phyloP scores from a whole-genome alignment of 2,888 invertebrate species.

The Prenolepis imparis region DNA sequence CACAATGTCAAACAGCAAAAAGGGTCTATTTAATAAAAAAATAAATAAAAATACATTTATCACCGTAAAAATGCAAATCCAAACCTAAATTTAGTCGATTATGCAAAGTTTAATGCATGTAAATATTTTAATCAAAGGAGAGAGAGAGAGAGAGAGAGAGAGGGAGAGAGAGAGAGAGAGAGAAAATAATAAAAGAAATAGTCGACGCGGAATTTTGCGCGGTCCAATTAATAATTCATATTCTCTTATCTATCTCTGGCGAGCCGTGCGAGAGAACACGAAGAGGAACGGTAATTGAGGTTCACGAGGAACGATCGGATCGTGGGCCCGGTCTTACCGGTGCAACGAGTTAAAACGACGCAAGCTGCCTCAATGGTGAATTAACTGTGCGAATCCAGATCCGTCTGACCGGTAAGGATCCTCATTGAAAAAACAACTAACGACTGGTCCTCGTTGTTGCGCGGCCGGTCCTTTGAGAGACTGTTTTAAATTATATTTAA shows the following conservation, averaged over 20 bases:
- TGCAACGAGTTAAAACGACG: slow-evolving; percentile 78
- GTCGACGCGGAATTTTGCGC: background rate
- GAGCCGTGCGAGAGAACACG: slow-evolving; percentile 66
- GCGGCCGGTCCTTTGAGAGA: slow-evolving; percentile 42
- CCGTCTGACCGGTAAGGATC: slow-evolving; percentile 64
- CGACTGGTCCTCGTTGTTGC: slow-evolving; percentile 64
- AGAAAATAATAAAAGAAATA: background rate
- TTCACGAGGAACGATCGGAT: slow-evolving; percentile 73
- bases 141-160: no score
- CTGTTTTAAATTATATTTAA: slow-evolving; percentile 69
- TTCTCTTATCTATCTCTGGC: slow-evolving; percentile 67
- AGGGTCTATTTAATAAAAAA: background rate
- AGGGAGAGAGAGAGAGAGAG: no score
- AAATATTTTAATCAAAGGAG: background rate
- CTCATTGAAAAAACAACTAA: slow-evolving; percentile 59
- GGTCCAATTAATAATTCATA: slow-evolving; percentile 22
- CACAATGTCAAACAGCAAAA: background rate
- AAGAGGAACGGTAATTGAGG: slow-evolving; percentile 70
- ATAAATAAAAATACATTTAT: background rate
- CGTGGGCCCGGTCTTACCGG: slow-evolving; percentile 76
- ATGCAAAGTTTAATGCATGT: background rate
- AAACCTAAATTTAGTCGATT: background rate
- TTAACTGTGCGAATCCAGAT: slow-evolving; percentile 69
- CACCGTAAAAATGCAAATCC: slow-evolving; percentile 1
- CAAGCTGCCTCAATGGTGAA: slow-evolving; percentile 66